A percentile compares a stretch with the other conserved stretches of the same genome.
These are phyloP conservation scores for Drosophila punjabiensis DNA, from an alignment of 1,140 invertebrate species.

Conservation along the genomic window DNA sequence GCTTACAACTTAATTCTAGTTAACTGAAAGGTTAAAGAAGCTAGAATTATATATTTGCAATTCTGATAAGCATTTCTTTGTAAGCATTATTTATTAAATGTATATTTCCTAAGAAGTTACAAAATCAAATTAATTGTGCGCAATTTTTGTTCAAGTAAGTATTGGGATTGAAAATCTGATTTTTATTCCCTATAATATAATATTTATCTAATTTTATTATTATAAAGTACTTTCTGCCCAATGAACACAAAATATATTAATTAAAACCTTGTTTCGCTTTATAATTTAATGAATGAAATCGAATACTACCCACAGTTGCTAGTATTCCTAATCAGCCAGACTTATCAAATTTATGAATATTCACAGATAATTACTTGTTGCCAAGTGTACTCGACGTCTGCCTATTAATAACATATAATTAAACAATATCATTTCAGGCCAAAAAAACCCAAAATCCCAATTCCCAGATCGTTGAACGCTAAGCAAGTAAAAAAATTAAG, in stretches of 20 bases:
- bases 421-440: slow-evolving; percentile 1
- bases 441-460: slow-evolving; percentile 31
- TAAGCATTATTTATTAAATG: background rate
- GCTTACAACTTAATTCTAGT: background rate
- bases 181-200: background rate
- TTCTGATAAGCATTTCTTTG: background rate
- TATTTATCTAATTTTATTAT: background rate
- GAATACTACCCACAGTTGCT: slow-evolving; percentile 1
- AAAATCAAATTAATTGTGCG: background rate
- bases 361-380: slow-evolving; percentile 11
- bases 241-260: background rate
- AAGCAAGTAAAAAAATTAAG: background rate
- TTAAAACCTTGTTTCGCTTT: background rate
- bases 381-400: slow-evolving; percentile 7
- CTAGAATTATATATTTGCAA: background rate
- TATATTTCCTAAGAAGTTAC: background rate
- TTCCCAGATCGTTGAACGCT: slow-evolving; percentile 39
- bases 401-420: slow-evolving; percentile 14
- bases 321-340: slow-evolving; percentile 9
- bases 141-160: background rate
- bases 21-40: background rate
- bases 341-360: background rate
- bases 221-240: background rate
- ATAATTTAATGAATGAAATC: slow-evolving; percentile 5
- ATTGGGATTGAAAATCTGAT: background rate